phyloP scores from a whole-genome alignment of 2,888 invertebrate genomes.

The Nasonovia ribisnigri region DNA sequence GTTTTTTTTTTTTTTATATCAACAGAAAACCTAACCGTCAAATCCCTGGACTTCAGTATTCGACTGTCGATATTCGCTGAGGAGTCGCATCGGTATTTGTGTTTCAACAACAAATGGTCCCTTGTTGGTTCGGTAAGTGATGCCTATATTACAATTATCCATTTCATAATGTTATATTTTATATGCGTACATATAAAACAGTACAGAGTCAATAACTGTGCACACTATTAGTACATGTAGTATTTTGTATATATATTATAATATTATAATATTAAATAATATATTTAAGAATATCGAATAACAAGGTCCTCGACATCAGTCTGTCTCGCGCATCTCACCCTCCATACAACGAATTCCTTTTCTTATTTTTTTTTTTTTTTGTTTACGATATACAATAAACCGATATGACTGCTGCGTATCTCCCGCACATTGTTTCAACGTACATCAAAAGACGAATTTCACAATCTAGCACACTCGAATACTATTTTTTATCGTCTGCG shows the following conservation, averaged over 20 bases:
- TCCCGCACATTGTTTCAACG: conserved; percentile 7
- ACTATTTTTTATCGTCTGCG: conserved; percentile 45
- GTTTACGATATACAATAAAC: conserved; percentile 51
- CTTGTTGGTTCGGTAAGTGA: conserved; percentile 78
- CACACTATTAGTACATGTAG: background rate
- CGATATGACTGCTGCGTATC: background rate
- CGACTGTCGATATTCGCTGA: conserved; percentile 79
- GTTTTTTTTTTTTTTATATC: conserved; percentile 69
- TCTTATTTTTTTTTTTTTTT: background rate
- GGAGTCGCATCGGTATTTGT: conserved; percentile 80
- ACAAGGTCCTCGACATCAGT: conserved; percentile 2
- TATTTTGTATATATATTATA: background rate
- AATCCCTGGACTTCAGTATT: conserved; percentile 75
- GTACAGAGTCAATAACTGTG: background rate
- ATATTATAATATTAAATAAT: background rate
- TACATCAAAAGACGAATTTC: conserved; percentile 42
- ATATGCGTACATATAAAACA: background rate
- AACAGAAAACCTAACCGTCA: conserved; percentile 79
- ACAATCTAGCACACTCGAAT: conserved; percentile 48
- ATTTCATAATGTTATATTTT: too few species aligned
- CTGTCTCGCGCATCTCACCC: background rate
- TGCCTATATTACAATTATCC: conserved; percentile 9
- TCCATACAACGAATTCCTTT: conserved; percentile 3
- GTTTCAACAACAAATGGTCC: conserved; percentile 81
- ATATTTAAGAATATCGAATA: background rate